A percentile compares a stretch with the other conserved stretches of the same genome.
Evolutionary conservation across 53 echinoderm and acorn worm species (phyloP).

Genomic region (Zoroaster sp.): DNA sequence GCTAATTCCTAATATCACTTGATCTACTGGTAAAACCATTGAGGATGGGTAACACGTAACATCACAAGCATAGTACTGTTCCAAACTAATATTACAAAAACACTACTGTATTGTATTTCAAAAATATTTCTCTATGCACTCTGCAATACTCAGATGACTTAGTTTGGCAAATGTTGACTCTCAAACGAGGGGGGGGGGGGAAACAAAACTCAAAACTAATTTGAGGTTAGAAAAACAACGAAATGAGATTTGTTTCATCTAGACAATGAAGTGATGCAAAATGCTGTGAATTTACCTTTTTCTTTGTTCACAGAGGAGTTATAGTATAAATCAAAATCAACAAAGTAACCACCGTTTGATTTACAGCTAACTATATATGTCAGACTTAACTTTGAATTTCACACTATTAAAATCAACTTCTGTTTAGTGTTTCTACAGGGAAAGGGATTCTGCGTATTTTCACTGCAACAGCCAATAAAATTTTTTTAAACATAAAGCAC

Average conservation of each 20-base stretch:
- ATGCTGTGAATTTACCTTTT: background rate
- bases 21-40: background rate
- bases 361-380: no score
- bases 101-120: background rate
- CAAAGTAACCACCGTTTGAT: no score
- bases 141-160: background rate
- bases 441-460: no score
- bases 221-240: background rate
- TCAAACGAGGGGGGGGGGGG: background rate
- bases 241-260: background rate
- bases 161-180: conserved; percentile 28
- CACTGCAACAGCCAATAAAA: no score
- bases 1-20: background rate
- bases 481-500: no score
- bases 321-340: no score
- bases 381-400: no score
- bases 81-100: background rate
- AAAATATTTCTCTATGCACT: conserved; percentile 34
- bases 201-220: background rate
- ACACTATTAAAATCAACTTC: no score
- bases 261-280: background rate
- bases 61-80: conserved; percentile 25
- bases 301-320: no score
- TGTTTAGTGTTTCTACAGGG: no score
- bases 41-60: background rate